These are phyloP conservation scores for Branchinecta lynchi DNA, from an alignment of 1,140 invertebrate genomes.

Conservation along the genomic window DNA sequence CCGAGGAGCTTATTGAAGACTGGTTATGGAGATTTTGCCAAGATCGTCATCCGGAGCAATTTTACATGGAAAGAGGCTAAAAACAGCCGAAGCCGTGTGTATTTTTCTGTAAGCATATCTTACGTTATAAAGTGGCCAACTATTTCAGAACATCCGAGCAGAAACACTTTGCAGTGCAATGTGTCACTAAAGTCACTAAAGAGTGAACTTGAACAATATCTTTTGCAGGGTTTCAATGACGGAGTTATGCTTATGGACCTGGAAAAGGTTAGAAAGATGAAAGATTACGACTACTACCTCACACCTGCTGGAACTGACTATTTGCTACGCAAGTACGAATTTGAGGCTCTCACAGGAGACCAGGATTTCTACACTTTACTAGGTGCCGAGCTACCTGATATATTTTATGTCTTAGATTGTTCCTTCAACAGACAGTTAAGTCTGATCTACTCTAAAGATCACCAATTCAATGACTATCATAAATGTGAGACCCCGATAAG, in stretches of 20 bases:
- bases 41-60: too few species aligned
- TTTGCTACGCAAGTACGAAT: neutral
- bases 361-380: neutral
- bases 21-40: too few species aligned
- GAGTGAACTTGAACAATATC: neutral
- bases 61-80: too few species aligned
- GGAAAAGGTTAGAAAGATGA: neutral
- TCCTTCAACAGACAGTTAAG: neutral
- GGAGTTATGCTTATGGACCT: neutral
- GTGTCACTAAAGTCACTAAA: too few species aligned
- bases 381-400: neutral
- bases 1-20: too few species aligned
- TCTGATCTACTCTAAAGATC: neutral
- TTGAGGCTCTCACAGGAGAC: neutral
- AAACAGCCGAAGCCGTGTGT: too few species aligned
- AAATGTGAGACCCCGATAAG: neutral
- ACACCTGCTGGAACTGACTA: neutral
- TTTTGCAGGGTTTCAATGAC: neutral
- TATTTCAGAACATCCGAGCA: too few species aligned
- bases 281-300: neutral
- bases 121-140: too few species aligned
- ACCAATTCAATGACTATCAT: neutral
- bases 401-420: constrained; percentile 4
- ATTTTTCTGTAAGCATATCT: too few species aligned
- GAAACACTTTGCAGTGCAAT: too few species aligned